phyloP scores from a whole-genome alignment of 2,888 invertebrate genomes.

The Netelia melanura region DNA sequence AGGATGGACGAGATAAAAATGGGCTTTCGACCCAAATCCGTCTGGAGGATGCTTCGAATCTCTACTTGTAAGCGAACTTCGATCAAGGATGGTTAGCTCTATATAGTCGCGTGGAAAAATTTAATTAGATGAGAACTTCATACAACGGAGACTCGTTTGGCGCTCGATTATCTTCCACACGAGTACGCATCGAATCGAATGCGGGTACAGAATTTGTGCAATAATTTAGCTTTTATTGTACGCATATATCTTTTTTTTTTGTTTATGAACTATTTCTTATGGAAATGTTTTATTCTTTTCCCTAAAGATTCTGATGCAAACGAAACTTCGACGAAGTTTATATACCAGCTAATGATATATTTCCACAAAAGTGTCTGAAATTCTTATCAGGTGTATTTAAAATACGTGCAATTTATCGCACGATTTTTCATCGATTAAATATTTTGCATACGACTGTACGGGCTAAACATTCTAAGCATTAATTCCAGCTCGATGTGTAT shows the following conservation, averaged over 20 bases:
- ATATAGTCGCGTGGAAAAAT: not conserved
- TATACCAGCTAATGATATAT: no score
- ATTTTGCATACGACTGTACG: not conserved
- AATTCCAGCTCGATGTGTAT: conserved; percentile 61
- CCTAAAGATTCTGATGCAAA: no score
- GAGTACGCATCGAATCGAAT: no score
- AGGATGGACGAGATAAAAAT: conserved; percentile 7
- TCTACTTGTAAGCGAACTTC: conserved; percentile 49
- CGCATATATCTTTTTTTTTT: no score
- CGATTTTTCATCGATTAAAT: not conserved
- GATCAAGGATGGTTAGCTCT: conserved; percentile 21
- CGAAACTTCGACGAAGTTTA: no score
- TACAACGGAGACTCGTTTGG: not conserved
- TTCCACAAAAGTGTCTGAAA: no score
- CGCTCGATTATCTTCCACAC: not conserved
- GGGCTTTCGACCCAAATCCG: conserved; percentile 63
- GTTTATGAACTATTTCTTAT: no score
- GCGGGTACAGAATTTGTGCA: no score
- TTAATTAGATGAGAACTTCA: not conserved
- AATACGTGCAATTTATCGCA: not conserved
- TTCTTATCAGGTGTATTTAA: no score
- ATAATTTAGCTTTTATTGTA: no score
- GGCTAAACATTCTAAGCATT: conserved; percentile 16
- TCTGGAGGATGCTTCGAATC: conserved; percentile 61
- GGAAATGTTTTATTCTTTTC: no score